Evolutionary conservation across 1,140 invertebrate genomes (phyloP).

Genomic region (Aphis gossypii): DNA sequence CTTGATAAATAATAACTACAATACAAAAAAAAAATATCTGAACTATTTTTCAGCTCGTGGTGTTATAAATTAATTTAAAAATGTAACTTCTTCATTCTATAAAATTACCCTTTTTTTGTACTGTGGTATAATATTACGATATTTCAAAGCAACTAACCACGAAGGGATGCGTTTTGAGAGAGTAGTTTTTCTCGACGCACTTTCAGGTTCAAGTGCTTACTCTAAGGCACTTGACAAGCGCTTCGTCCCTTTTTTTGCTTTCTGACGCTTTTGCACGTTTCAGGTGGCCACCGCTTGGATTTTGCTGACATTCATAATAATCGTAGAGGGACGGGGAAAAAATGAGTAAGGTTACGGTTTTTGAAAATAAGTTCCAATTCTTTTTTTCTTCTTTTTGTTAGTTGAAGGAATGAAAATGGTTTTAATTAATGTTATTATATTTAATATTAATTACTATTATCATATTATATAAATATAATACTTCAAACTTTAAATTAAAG

Average conservation of each 20-base stretch:
- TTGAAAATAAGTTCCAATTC: not conserved
- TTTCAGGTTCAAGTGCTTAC: slow-evolving; percentile 32
- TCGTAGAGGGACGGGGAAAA: not conserved
- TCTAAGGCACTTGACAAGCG: slow-evolving; percentile 22
- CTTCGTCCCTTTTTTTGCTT: slow-evolving; percentile 49
- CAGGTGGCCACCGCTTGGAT: slow-evolving; percentile 23
- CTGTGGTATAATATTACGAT: not conserved
- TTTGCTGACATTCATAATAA: slow-evolving; percentile 48
- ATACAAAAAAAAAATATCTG: not conserved
- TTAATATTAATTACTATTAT: not conserved
- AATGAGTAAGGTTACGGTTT: not conserved
- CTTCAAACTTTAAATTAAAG: not conserved
- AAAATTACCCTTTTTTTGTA: slow-evolving; percentile 19
- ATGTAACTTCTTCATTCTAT: not conserved
- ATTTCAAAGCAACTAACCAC: not conserved
- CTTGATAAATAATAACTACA: not conserved
- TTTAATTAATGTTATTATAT: not conserved
- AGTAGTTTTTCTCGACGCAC: not conserved
- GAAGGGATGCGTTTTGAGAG: slow-evolving; percentile 22
- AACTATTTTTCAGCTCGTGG: not conserved
- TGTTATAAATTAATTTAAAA: not conserved
- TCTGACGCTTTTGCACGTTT: slow-evolving; percentile 53
- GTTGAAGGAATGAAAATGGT: not conserved
- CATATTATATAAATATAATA: not conserved
- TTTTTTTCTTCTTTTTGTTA: not conserved